These are phyloP conservation scores for Cylindroiulus punctatus DNA, from an alignment of 2,888 invertebrate genomes.

Conservation along the genomic window DNA sequence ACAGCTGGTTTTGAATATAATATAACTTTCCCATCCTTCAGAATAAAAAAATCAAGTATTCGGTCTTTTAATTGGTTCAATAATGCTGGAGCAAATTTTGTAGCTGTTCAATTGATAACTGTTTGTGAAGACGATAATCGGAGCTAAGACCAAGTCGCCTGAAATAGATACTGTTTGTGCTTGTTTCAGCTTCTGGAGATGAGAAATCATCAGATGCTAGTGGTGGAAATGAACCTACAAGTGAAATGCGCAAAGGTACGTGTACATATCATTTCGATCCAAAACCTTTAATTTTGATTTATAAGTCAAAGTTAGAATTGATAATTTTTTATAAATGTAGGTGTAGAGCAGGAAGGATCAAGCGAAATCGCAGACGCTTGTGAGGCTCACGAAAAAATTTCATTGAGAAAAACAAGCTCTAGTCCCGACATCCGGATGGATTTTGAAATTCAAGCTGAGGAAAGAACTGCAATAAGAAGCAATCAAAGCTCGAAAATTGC, in stretches of 20 bases:
- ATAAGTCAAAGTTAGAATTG: neutral
- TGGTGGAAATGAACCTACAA: neutral
- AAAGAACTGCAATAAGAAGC: slow-evolving; percentile 65
- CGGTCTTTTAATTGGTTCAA: too few species aligned
- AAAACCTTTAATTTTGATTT: neutral
- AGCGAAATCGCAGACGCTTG: neutral
- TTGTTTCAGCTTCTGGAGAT: neutral
- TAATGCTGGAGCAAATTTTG: neutral
- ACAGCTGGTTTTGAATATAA: too few species aligned
- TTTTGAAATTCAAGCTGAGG: slow-evolving; percentile 82
- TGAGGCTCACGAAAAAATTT: slow-evolving; percentile 36
- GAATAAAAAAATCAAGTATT: too few species aligned
- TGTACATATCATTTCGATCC: neutral
- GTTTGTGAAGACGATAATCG: neutral
- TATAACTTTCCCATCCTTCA: too few species aligned
- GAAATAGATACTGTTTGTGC: neutral
- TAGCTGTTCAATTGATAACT: neutral
- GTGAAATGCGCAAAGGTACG: neutral
- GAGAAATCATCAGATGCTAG: neutral
- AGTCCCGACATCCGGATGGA: slow-evolving; percentile 80
- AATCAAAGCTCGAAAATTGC: neutral
- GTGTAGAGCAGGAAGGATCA: neutral
- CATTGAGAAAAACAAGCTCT: slow-evolving; percentile 84
- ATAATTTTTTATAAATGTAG: neutral
- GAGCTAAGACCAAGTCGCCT: neutral